Conservation (phyloP, 1,140 invertebrate genomes). For the Drosophila parabipectinata region DNA sequence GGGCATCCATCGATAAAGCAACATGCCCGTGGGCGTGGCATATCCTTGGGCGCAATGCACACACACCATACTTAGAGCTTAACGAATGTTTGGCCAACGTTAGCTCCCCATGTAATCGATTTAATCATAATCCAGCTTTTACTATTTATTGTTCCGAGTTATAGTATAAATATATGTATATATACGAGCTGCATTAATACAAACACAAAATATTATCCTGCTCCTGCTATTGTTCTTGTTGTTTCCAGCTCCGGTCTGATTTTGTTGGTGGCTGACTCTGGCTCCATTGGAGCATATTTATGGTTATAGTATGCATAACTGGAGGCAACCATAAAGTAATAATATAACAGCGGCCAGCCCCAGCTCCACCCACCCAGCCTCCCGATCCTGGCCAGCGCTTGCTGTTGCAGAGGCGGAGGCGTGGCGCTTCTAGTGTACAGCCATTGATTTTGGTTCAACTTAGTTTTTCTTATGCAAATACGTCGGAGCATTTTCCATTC, state of each 20-base stretch:
- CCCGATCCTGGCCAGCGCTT: neutral
- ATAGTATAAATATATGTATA: slow-evolving; percentile 83
- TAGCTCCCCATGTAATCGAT: slow-evolving; percentile 76
- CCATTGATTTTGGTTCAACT: slow-evolving; percentile 80
- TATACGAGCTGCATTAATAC: slow-evolving; percentile 72
- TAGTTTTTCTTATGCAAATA: slow-evolving; percentile 81
- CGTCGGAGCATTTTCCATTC: slow-evolving; percentile 72
- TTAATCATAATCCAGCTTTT: slow-evolving; percentile 83
- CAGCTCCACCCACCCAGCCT: neutral
- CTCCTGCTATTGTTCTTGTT: slow-evolving; percentile 32
- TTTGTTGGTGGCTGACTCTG: slow-evolving; percentile 44
- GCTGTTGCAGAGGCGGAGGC: slow-evolving; percentile 58
- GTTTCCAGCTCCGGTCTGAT: slow-evolving; percentile 20
- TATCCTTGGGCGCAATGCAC: slow-evolving; percentile 66
- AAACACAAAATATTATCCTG: slow-evolving; percentile 76
- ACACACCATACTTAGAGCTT: slow-evolving; percentile 18
- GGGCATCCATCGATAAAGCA: slow-evolving; percentile 62
- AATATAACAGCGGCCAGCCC: slow-evolving; percentile 63
- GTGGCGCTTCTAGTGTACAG: slow-evolving; percentile 69
- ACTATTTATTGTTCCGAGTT: slow-evolving; percentile 82
- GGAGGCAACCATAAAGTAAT: slow-evolving; percentile 81
- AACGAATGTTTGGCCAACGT: slow-evolving; percentile 43
- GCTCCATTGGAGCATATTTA: slow-evolving; percentile 70
- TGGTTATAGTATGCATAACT: slow-evolving; percentile 82
- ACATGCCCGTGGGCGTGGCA: slow-evolving; percentile 57